Base-by-base conservation (phyloP, 2,113 vertebrate species). In the Eolophus roseicapilla region DNA sequence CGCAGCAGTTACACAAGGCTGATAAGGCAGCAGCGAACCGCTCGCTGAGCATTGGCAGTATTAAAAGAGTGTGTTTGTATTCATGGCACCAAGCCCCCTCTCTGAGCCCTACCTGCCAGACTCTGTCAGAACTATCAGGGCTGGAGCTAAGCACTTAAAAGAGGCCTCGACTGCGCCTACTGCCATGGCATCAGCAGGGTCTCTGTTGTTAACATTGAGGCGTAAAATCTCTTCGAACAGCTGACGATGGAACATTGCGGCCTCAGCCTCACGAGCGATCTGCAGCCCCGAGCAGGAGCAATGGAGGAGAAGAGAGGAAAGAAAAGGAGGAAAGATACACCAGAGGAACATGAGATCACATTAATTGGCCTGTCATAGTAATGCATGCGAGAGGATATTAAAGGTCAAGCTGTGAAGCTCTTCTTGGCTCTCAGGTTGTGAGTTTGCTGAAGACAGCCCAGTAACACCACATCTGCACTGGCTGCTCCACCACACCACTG, bases 41-140 rank as follows among this genome's bases (percentile, higher is more conserved):
- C 82, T 41, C 9, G 50, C 78, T 50, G 20, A 47, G 20, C 5
- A 15, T 23, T 28, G 49, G 94, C 57, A 5, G 71, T 50, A 68
- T 80, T 85, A 94, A 39, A 57, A 80, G 0, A 86, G 74, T 4
- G 0, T 29, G 85, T n/a, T 86, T 52, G 31, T 33, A 67, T 27
- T 80, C 33, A 0, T 3, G 88, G 60, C 77, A 21, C 55, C 5
- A 13, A 95, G 81, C 57, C 52, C 86, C 93, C 82, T 96, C 79
- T 83, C 97, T 71, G 97, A 98, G 96, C 98, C 99, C 98, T 99
- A 99, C 99, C 99, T 99, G 98, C 99, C 99, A 21, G 99, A 99
- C 95, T 99, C 99, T 33, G 99, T 99, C 98, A 99, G 98, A 98
- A 99, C 99, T 99, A 99, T 97, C 97, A 99, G 97, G 87, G 98